Percentiles rank a stretch among this genome's conserved stretches.
phyloP scores from a whole-genome alignment of 2,888 invertebrate species.

The Metallyticus violacea region DNA sequence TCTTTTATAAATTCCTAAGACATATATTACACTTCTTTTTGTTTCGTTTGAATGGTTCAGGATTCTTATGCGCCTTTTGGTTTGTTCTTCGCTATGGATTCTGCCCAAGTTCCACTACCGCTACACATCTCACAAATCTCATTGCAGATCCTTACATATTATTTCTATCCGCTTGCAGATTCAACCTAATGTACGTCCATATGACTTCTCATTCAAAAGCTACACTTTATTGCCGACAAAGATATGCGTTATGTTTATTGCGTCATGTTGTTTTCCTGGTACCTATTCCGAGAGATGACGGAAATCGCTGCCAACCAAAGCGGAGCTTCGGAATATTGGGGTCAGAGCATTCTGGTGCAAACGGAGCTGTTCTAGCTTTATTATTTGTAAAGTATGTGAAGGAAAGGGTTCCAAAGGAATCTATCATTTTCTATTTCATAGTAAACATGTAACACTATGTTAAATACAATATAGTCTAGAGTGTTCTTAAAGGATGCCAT shows the following conservation, averaged over 20 bases:
- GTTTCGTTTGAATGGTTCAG: not conserved
- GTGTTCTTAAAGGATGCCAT: too few relatives aligned
- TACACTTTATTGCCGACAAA: not conserved
- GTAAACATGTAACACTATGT: too few relatives aligned
- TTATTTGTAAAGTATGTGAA: too few relatives aligned
- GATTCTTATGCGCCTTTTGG: not conserved
- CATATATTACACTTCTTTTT: too few relatives aligned
- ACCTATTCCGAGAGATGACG: not conserved
- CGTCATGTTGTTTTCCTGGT: not conserved
- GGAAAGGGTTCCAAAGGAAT: too few relatives aligned
- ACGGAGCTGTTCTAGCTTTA: too few relatives aligned
- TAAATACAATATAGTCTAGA: too few relatives aligned
- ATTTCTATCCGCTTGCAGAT: not conserved
- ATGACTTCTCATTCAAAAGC: not conserved
- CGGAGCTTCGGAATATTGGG: too few relatives aligned
- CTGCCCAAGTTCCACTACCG: not conserved
- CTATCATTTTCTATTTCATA: too few relatives aligned
- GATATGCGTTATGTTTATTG: not conserved
- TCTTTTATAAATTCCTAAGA: too few relatives aligned
- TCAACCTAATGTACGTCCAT: not conserved
- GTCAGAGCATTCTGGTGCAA: too few relatives aligned
- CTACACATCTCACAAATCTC: not conserved
- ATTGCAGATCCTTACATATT: not conserved
- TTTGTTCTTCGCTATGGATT: not conserved
- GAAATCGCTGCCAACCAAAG: not conserved